Conservation (phyloP, 2,888 invertebrate genomes). For the Nezara viridula region DNA sequence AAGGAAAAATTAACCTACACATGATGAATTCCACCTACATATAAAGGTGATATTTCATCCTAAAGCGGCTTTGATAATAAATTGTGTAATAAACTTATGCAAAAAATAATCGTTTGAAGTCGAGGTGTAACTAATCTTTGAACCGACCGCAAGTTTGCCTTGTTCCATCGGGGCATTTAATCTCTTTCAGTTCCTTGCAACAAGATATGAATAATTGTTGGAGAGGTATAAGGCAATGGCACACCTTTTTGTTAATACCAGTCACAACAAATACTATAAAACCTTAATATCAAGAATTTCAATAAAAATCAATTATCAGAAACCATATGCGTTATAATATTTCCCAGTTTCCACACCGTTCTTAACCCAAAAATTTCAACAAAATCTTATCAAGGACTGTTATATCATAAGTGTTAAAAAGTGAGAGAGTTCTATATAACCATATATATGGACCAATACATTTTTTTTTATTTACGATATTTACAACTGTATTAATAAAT, state of each 20-base stretch:
- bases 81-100: conserved; percentile 21
- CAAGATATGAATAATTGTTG: conserved; percentile 2
- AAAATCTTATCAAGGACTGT: no score
- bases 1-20: neutral
- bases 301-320: no score
- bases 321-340: no score
- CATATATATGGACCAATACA: no score
- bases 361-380: no score
- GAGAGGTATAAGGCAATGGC: neutral
- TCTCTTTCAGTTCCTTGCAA: conserved; percentile 16
- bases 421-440: no score
- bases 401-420: no score
- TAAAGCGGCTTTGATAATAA: conserved; percentile 16
- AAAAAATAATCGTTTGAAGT: neutral
- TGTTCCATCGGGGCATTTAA: conserved; percentile 4
- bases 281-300: no score
- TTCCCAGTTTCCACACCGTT: no score
- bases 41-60: neutral
- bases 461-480: no score
- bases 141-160: conserved; percentile 8
- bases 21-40: neutral
- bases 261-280: no score
- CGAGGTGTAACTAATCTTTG: neutral
- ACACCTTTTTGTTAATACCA: neutral
- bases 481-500: no score